These are phyloP conservation scores for Clarias batrachus DNA, from an alignment of 2,113 vertebrate genomes.

Conservation along the genomic window DNA sequence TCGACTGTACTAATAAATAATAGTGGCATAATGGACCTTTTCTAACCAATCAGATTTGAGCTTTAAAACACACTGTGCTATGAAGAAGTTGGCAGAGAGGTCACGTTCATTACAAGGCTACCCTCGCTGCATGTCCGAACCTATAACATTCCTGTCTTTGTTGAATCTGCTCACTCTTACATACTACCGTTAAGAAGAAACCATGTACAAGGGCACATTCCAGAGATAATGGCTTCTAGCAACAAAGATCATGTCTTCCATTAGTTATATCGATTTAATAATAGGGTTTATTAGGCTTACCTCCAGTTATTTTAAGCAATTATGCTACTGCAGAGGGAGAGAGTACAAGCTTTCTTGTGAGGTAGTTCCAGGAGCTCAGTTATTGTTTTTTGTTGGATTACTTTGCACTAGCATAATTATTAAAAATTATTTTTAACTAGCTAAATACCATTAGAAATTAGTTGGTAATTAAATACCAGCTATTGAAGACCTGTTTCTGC, in stretches of 20 bases:
- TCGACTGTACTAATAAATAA: too few species aligned
- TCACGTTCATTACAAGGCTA: neutral
- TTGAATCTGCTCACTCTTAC: neutral
- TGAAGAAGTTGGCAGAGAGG: neutral
- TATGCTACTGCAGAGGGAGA: neutral
- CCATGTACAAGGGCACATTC: conserved; percentile 21
- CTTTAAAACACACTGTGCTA: neutral
- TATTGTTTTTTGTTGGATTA: neutral
- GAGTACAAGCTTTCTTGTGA: neutral
- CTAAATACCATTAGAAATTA: neutral
- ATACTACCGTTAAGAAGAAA: neutral
- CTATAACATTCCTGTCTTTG: conserved; percentile 24
- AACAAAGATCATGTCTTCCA: conserved; percentile 7
- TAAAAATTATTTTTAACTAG: neutral
- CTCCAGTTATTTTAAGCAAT: conserved; percentile 7
- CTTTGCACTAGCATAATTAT: neutral
- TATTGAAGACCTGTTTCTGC: neutral
- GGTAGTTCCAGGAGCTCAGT: conserved; percentile 2
- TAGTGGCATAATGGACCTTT: neutral
- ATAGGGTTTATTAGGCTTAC: conserved; percentile 24
- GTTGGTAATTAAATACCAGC: neutral
- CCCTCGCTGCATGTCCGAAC: conserved; percentile 13
- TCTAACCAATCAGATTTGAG: neutral
- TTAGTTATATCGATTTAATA: conserved; percentile 10
- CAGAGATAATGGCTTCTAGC: conserved; percentile 9